Conservation (phyloP, 2,888 invertebrate genomes). For the Drosophila tripunctata region DNA sequence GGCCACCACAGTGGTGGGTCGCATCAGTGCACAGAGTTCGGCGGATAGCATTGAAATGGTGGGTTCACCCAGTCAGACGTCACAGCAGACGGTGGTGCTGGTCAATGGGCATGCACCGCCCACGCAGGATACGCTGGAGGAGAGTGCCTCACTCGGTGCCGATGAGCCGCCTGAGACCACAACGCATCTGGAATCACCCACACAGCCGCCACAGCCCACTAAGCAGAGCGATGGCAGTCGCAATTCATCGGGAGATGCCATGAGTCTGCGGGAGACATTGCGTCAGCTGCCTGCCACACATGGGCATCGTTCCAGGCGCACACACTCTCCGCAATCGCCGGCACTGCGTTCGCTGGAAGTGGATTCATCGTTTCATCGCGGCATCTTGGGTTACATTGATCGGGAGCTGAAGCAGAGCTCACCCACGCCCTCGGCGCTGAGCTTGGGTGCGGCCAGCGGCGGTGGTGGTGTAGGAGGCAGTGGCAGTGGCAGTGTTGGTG, state of each 20-base stretch:
- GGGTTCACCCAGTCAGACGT: conserved; percentile 71
- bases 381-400: conserved; percentile 84
- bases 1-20: conserved; percentile 56
- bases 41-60: conserved; percentile 73
- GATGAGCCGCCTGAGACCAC: conserved; percentile 33
- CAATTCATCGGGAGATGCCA: conserved; percentile 82
- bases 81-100: conserved; percentile 80
- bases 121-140: conserved; percentile 41
- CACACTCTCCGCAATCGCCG: conserved; percentile 78
- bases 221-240: conserved; percentile 73
- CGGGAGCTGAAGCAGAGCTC: conserved; percentile 83
- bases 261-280: conserved; percentile 82
- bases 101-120: conserved; percentile 80
- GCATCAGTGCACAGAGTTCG: conserved; percentile 72
- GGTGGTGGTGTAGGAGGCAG: conserved; percentile 33
- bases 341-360: conserved; percentile 57
- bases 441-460: conserved; percentile 59
- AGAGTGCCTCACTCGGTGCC: conserved; percentile 54
- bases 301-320: conserved; percentile 71
- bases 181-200: conserved; percentile 66
- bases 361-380: conserved; percentile 82
- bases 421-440: conserved; percentile 78
- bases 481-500: conserved; percentile 48
- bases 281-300: conserved; percentile 81
- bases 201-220: conserved; percentile 60